Conservation (phyloP, 2,888 invertebrate species). For the Cataglyphis albicans region DNA sequence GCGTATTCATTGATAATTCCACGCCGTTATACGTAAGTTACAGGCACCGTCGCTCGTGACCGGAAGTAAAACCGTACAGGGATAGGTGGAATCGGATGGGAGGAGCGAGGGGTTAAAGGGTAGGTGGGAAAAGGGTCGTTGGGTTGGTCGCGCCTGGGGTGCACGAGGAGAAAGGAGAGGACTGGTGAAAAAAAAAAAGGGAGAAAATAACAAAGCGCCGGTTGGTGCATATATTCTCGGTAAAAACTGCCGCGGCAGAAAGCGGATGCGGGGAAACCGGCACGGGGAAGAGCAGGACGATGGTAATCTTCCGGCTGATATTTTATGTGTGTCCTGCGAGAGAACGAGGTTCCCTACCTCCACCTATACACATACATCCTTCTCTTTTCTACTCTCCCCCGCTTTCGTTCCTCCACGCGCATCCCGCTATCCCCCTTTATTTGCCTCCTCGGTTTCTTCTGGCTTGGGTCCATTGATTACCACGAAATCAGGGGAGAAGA, state of each 20-base stretch:
- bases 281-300: conserved; percentile 75
- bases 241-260: conserved; percentile 80
- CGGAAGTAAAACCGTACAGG: conserved; percentile 63
- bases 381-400: conserved; percentile 35
- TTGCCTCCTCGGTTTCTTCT: conserved; percentile 29
- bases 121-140: conserved; percentile 65
- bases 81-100: conserved; percentile 53
- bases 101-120: conserved; percentile 58
- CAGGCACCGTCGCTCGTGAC: conserved; percentile 71
- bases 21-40: conserved; percentile 67
- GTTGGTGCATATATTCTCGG: conserved; percentile 80
- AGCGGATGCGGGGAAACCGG: conserved; percentile 78
- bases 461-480: conserved; percentile 41
- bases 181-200: conserved; percentile 63
- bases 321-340: conserved; percentile 82
- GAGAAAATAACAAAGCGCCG: conserved; percentile 80
- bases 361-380: conserved; percentile 42
- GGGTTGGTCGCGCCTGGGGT: conserved; percentile 59
- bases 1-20: conserved; percentile 66
- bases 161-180: conserved; percentile 55
- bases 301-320: conserved; percentile 84
- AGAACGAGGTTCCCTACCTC: conserved; percentile 72
- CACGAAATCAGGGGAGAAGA: conserved; percentile 24
- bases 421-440: conserved; percentile 33
- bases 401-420: conserved; percentile 48